Evolutionary conservation across 2,113 vertebrate genomes (phyloP).

Genomic region (Orthonyx spaldingii): DNA sequence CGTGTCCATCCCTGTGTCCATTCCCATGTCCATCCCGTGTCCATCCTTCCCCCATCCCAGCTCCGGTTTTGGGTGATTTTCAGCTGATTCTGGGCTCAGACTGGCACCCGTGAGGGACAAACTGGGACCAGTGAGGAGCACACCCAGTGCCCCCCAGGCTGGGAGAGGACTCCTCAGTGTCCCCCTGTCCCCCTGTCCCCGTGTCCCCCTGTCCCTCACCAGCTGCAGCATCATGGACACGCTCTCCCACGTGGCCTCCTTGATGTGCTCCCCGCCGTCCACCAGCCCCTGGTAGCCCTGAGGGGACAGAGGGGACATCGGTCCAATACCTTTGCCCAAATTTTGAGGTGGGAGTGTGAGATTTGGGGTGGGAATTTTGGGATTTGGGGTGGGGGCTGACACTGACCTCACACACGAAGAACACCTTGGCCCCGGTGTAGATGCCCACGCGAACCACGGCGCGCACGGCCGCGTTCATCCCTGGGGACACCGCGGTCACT

Average conservation of each 20-base stretch:
- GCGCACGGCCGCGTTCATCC: not conserved
- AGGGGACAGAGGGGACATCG: not conserved
- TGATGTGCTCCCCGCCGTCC: not conserved
- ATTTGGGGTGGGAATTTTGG: too few relatives aligned
- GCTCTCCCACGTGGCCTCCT: not conserved
- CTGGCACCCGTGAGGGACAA: not conserved
- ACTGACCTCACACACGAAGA: not conserved
- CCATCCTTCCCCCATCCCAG: not conserved
- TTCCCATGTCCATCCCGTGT: too few relatives aligned
- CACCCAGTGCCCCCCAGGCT: not conserved
- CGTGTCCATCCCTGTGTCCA: not conserved
- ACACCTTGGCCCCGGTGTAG: not conserved
- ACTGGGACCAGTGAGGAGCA: not conserved
- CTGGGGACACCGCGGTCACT: not conserved
- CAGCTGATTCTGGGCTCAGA: not conserved
- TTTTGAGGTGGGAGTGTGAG: too few relatives aligned
- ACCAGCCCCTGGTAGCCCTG: not conserved
- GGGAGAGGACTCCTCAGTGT: not conserved
- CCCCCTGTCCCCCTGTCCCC: too few relatives aligned
- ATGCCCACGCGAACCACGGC: not conserved
- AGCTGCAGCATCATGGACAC: not conserved
- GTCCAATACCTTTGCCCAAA: not conserved
- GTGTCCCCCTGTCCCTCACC: not conserved
- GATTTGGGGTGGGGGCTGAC: not conserved
- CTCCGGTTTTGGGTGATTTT: not conserved